Evolutionary conservation across 2,797 vertebrate species (phyloP).

Genomic region (Antrozous pallidus): DNA sequence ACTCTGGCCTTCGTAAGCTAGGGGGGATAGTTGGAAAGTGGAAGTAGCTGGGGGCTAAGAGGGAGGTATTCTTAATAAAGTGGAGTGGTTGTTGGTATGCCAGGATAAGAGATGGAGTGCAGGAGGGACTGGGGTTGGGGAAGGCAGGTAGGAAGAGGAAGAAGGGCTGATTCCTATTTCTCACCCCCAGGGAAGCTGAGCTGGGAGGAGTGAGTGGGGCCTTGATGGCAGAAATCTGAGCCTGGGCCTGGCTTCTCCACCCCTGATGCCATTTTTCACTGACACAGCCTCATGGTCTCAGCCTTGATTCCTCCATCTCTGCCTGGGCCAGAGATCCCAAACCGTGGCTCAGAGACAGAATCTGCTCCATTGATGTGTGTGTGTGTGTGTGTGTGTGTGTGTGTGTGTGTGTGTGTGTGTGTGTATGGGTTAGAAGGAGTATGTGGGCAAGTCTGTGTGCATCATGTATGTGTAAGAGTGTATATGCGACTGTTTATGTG

Average conservation of each 20-base stretch:
- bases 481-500: not conserved
- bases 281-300: not conserved
- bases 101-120: not conserved
- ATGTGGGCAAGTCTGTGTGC: not conserved
- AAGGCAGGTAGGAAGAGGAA: too few relatives aligned
- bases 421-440: not conserved
- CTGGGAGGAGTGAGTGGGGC: not conserved
- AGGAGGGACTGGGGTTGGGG: too few relatives aligned
- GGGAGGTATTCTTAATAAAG: not conserved
- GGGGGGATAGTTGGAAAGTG: too few relatives aligned
- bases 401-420: not conserved
- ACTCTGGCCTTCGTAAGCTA: not conserved
- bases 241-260: not conserved
- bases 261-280: fast-evolving
- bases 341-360: not conserved
- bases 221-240: not conserved
- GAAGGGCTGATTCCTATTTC: not conserved
- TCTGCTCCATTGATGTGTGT: not conserved
- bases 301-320: not conserved
- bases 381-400: too few relatives aligned
- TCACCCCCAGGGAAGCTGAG: not conserved
- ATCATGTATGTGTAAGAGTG: not conserved
- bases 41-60: not conserved
- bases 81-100: too few relatives aligned
- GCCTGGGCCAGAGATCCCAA: not conserved